A percentile compares a stretch with the other conserved stretches of the same genome.
Conservation (phyloP, 2,797 vertebrate species). For the Microctenopoma steveboyesi region DNA sequence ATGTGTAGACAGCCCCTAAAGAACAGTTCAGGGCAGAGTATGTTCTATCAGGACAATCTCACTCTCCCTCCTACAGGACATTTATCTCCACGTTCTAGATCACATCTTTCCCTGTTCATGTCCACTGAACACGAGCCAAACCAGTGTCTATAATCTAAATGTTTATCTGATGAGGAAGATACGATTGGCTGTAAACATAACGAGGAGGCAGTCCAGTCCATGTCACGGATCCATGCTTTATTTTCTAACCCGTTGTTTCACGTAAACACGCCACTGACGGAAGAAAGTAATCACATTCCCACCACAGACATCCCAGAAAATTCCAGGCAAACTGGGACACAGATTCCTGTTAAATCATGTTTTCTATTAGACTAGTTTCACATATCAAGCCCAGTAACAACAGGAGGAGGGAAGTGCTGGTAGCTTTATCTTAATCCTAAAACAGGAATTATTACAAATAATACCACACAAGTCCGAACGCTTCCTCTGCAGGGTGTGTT, state of each 20-base stretch:
- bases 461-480: conserved; percentile 3
- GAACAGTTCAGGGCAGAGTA: background rate
- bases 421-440: conserved; percentile 13
- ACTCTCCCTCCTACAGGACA: background rate
- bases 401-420: background rate
- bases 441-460: background rate
- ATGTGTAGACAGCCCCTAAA: conserved; percentile 7
- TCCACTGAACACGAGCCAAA: conserved; percentile 24
- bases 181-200: conserved; percentile 27
- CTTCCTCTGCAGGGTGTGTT: conserved; percentile 4
- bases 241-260: conserved; percentile 35
- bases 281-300: conserved; percentile 4
- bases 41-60: conserved; percentile 1
- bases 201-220: background rate
- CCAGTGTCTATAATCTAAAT: conserved; percentile 9
- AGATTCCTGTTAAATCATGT: conserved; percentile 47
- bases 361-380: conserved; percentile 23
- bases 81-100: conserved; percentile 16
- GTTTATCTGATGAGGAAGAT: conserved; percentile 34
- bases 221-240: conserved; percentile 18
- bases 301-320: conserved; percentile 35
- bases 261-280: conserved; percentile 36
- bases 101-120: conserved; percentile 9
- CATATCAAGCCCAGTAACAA: conserved; percentile 4
- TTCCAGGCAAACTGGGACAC: conserved; percentile 32